phyloP scores from a whole-genome alignment of 2,888 invertebrate species.

The Craniophora ligustri region DNA sequence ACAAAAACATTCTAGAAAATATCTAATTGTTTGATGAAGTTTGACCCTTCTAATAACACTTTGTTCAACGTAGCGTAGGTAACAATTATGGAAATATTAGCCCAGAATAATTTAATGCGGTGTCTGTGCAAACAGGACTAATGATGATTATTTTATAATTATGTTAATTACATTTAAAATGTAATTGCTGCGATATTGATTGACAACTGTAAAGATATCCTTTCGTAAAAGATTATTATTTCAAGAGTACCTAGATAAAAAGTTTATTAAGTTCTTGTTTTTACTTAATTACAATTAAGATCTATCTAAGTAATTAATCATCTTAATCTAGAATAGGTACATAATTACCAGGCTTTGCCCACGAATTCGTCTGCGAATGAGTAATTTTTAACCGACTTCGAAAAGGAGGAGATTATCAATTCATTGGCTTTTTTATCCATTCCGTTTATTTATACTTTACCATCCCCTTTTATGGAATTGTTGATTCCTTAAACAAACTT shows the following conservation, averaged over 20 bases:
- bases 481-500: no score
- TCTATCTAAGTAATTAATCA: no score
- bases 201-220: background rate
- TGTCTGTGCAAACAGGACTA: background rate
- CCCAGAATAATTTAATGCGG: background rate
- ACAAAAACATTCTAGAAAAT: background rate
- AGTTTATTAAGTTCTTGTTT: background rate
- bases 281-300: background rate
- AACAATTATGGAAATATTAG: background rate
- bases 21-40: background rate
- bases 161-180: background rate
- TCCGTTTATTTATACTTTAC: no score
- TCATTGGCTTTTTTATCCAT: no score
- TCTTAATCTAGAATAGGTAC: no score
- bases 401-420: no score
- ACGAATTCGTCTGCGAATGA: no score
- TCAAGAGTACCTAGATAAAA: background rate
- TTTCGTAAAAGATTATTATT: background rate
- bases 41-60: background rate
- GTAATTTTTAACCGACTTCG: no score
- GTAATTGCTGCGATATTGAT: background rate
- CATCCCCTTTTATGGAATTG: no score
- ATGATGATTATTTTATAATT: background rate
- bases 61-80: background rate
- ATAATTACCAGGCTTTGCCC: no score